Percentiles rank a stretch among this genome's conserved stretches.
These are phyloP conservation scores for Pedionomus torquatus DNA, from an alignment of 2,113 vertebrate genomes.

Conservation along the genomic window DNA sequence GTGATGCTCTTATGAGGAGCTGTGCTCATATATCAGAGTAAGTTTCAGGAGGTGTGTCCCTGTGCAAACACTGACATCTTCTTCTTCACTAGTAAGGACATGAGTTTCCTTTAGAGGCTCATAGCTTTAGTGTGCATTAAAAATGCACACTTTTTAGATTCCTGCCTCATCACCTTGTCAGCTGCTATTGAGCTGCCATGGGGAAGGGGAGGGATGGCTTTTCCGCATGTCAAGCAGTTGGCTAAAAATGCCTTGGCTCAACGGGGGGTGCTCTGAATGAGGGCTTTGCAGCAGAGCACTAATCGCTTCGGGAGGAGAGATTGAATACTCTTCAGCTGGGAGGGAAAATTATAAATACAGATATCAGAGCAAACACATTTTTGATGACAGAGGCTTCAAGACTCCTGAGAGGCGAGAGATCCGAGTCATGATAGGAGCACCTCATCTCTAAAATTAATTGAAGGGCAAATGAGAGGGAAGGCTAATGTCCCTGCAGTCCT, in stretches of 20 bases:
- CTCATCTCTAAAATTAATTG: conserved; percentile 55
- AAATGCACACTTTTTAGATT: not conserved
- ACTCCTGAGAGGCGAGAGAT: conserved; percentile 12
- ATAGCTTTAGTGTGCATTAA: not conserved
- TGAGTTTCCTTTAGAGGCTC: not conserved
- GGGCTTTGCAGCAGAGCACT: not conserved
- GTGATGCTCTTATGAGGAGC: not conserved
- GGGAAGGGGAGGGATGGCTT: not conserved
- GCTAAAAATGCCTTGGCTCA: not conserved
- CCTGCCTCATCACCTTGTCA: not conserved
- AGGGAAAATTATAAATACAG: not conserved
- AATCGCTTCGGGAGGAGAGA: not conserved
- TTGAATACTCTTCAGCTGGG: not conserved
- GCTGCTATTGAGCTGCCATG: not conserved
- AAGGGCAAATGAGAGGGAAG: conserved; percentile 10
- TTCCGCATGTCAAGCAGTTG: not conserved
- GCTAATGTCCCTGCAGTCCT: conserved; percentile 19
- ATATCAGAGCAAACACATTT: conserved; percentile 16
- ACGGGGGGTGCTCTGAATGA: not conserved
- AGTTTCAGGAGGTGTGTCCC: not conserved
- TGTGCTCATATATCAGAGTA: accelerated
- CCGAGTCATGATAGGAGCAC: conserved; percentile 29
- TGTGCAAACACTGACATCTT: not conserved
- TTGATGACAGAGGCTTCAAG: conserved; percentile 16
- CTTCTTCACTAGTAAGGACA: not conserved